phyloP scores from a whole-genome alignment of 1,140 invertebrate genomes.

The Cardiocondyla obscurior region DNA sequence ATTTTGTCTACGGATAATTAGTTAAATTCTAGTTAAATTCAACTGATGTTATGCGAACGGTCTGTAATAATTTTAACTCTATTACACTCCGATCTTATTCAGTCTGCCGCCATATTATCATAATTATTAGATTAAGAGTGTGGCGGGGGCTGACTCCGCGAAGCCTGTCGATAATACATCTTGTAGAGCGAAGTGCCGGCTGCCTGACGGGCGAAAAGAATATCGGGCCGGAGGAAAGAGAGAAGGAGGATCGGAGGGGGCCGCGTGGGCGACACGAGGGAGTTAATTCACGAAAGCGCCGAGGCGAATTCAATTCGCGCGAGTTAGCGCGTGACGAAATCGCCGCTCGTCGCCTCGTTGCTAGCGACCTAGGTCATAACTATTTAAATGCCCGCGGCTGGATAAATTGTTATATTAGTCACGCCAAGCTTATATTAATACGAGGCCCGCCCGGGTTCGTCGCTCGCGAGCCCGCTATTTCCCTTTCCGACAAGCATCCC shows the following conservation, averaged over 20 bases:
- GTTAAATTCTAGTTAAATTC: constrained; percentile 13
- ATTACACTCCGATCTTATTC: constrained; percentile 8
- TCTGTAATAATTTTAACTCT: constrained; percentile 17
- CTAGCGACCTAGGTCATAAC: constrained; percentile 79
- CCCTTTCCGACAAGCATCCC: not conserved
- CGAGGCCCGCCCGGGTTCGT: constrained; percentile 51
- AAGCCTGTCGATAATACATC: not conserved
- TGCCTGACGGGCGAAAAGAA: constrained; percentile 6
- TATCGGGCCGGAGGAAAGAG: not conserved
- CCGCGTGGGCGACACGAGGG: constrained; percentile 74
- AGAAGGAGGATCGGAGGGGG: constrained; percentile 51
- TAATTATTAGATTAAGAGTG: constrained; percentile 26
- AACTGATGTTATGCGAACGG: constrained; percentile 12
- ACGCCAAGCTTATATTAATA: constrained; percentile 82
- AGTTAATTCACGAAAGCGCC: constrained; percentile 81
- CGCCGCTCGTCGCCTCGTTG: constrained; percentile 69
- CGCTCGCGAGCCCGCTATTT: constrained; percentile 42
- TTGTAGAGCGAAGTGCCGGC: not conserved
- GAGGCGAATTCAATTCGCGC: constrained; percentile 80
- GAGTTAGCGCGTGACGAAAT: constrained; percentile 82
- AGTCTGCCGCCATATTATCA: not conserved
- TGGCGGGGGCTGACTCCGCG: not conserved
- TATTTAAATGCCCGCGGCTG: constrained; percentile 80
- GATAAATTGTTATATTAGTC: constrained; percentile 83
- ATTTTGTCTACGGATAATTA: not conserved